These are phyloP conservation scores for Notodonta dromedarius DNA, from an alignment of 2,888 invertebrate genomes.

Conservation along the genomic window DNA sequence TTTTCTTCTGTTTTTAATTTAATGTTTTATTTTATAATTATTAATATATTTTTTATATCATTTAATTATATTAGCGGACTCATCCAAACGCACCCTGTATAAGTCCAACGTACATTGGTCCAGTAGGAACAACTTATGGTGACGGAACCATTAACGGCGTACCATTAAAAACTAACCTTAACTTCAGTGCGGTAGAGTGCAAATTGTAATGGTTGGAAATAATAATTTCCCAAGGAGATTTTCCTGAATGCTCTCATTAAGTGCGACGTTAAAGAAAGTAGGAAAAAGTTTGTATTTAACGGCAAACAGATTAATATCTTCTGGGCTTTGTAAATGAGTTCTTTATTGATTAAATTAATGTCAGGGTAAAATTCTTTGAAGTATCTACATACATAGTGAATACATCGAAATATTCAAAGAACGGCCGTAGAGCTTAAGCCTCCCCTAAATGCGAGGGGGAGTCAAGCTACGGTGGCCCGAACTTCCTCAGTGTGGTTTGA, in stretches of 20 bases:
- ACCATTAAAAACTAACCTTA: conserved; percentile 27
- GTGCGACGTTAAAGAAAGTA: conserved; percentile 39
- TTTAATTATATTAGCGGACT: no score
- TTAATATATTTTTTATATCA: no score
- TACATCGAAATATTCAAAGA: no score
- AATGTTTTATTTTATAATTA: no score
- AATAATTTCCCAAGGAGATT: conserved; percentile 46
- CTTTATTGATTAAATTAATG: conserved; percentile 13
- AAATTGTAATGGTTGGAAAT: conserved; percentile 24
- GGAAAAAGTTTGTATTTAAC: conserved; percentile 43
- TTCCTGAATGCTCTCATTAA: conserved; percentile 48
- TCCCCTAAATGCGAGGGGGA: no score
- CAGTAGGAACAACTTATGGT: conserved; percentile 45
- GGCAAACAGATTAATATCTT: conserved; percentile 43
- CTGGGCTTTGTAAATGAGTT: conserved; percentile 31
- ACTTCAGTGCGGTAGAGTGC: conserved; percentile 21
- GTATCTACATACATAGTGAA: no score
- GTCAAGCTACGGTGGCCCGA: no score
- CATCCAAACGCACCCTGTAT: background rate
- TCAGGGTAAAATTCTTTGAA: background rate
- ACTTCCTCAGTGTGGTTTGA: no score
- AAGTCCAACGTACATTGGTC: conserved; percentile 41
- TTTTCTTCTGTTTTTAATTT: no score
- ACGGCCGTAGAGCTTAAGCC: no score
- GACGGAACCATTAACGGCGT: conserved; percentile 28